A percentile compares a stretch with the other conserved stretches of the same genome.
phyloP scores from a whole-genome alignment of 1,140 invertebrate genomes.

The Archivesica marissinica region DNA sequence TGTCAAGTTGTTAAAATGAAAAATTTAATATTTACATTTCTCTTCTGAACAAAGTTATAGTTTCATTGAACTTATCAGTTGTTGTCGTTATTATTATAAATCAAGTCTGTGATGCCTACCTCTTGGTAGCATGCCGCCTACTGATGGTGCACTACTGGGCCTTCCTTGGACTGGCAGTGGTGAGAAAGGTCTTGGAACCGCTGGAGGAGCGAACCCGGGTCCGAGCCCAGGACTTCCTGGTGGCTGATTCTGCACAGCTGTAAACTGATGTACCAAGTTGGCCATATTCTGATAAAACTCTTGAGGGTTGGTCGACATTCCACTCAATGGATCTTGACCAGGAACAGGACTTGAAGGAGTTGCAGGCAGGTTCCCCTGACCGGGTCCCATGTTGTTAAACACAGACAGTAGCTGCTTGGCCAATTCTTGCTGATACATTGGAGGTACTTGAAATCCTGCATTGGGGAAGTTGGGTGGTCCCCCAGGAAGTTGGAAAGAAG shows the following conservation, averaged over 20 bases:
- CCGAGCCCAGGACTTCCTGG: slow-evolving; percentile 55
- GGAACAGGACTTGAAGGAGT: not conserved
- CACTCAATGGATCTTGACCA: slow-evolving; percentile 17
- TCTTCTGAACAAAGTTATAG: too few relatives aligned
- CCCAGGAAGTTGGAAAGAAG: not conserved
- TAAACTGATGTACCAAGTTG: slow-evolving; percentile 69
- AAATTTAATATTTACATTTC: not conserved
- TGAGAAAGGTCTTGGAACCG: slow-evolving; percentile 68
- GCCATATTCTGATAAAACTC: slow-evolving; percentile 67
- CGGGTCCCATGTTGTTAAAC: slow-evolving; percentile 32
- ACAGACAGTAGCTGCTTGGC: slow-evolving; percentile 61
- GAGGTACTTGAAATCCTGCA: slow-evolving; percentile 19
- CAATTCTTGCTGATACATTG: slow-evolving; percentile 61
- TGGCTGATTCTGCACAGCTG: slow-evolving; percentile 62
- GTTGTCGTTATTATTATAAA: too few relatives aligned
- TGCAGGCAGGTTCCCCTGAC: not conserved
- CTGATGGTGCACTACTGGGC: slow-evolving; percentile 77
- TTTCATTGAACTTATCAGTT: too few relatives aligned
- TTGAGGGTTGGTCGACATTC: slow-evolving; percentile 42
- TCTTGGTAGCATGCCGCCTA: slow-evolving; percentile 70
- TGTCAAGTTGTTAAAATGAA: too few relatives aligned
- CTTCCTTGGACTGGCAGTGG: slow-evolving; percentile 70
- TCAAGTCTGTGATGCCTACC: too few relatives aligned
- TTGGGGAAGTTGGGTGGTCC: slow-evolving; percentile 27
- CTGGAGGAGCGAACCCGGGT: slow-evolving; percentile 45